A percentile compares a stretch with the other conserved stretches of the same genome.
These are phyloP conservation scores for Toxonevra muliebris DNA, from an alignment of 2,888 invertebrate species.

Conservation along the genomic window DNA sequence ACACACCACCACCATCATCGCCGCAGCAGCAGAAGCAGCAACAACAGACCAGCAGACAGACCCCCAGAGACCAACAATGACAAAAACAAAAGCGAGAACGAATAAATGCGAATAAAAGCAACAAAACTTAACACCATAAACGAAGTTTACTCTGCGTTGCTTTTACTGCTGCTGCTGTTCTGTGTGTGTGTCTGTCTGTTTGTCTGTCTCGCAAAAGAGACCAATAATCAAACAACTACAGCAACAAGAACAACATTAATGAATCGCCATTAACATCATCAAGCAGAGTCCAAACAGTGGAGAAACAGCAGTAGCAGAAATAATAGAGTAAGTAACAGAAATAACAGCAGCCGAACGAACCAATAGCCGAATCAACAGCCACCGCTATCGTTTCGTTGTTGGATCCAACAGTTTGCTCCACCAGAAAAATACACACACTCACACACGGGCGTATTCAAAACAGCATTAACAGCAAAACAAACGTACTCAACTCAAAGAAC, in stretches of 20 bases:
- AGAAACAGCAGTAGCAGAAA: neutral
- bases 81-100: conserved; percentile 7
- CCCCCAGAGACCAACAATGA: conserved; percentile 11
- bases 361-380: neutral
- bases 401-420: neutral
- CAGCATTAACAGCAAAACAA: neutral
- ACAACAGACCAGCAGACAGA: conserved; percentile 16
- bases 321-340: neutral
- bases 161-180: neutral
- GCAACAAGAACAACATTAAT: conserved; percentile 16
- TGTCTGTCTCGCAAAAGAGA: conserved; percentile 2
- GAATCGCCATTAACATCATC: neutral
- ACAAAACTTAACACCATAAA: neutral
- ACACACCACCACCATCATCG: conserved; percentile 19
- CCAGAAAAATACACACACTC: conserved; percentile 4
- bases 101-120: conserved; percentile 10
- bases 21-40: conserved; percentile 27
- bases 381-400: no score
- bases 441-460: neutral
- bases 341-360: neutral
- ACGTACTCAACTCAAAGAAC: neutral
- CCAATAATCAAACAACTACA: neutral
- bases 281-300: neutral
- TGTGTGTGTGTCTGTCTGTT: neutral
- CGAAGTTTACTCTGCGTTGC: neutral